Evolutionary conservation across 2,797 vertebrate genomes (phyloP).

Genomic region (Eulemur albifrons): DNA sequence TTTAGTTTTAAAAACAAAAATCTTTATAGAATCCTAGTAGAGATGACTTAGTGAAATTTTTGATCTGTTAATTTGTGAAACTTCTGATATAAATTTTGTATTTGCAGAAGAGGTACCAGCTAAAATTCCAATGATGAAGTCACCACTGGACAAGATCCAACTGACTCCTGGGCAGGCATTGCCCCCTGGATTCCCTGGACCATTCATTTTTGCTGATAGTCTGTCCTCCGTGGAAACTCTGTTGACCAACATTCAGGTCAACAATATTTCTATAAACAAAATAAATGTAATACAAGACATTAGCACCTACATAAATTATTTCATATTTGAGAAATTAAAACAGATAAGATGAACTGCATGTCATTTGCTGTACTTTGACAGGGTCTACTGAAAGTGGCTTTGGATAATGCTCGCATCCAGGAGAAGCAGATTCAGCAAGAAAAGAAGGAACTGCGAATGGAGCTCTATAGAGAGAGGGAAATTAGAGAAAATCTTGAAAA

Average conservation of each 20-base stretch:
- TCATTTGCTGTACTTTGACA: conserved; percentile 77
- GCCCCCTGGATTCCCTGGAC: conserved; percentile 92
- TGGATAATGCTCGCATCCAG: conserved; percentile 96
- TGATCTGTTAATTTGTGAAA: conserved; percentile 1
- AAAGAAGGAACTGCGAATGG: conserved; percentile 95
- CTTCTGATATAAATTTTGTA: conserved; percentile 69
- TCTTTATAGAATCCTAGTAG: not conserved
- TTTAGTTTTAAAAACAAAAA: conserved; percentile 5
- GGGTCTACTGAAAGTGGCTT: conserved; percentile 96
- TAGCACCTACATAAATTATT: conserved; percentile 64
- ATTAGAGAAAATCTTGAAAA: conserved; percentile 95
- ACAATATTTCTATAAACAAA: conserved; percentile 79
- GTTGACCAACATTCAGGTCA: conserved; percentile 96
- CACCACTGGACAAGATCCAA: conserved; percentile 90
- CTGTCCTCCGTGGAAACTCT: conserved; percentile 96
- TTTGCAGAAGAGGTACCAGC: conserved; percentile 90
- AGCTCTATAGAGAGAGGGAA: conserved; percentile 94
- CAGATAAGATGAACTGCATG: conserved; percentile 60
- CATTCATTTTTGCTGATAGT: conserved; percentile 94
- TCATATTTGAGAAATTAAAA: conserved; percentile 61
- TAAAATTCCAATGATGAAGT: conserved; percentile 90
- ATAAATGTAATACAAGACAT: conserved; percentile 76
- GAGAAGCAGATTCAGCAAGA: conserved; percentile 98
- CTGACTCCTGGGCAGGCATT: conserved; percentile 88
- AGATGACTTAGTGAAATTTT: not conserved